Conservation (phyloP, 1,140 invertebrate genomes). For the Dufourea novaeangliae region DNA sequence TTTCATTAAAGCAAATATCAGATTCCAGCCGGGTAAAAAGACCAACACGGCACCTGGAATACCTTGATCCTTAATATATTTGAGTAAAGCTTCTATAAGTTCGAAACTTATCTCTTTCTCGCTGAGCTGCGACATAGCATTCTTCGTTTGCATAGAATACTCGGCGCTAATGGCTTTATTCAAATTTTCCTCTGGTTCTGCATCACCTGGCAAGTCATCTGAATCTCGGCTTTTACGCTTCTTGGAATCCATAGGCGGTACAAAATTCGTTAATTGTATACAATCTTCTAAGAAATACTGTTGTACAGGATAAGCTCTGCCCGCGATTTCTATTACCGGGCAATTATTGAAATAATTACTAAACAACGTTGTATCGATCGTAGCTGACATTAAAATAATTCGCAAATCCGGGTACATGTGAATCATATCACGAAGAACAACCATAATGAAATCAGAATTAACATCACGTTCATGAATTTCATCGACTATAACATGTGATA, state of each 20-base stretch:
- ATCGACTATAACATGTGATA: slow-evolving; percentile 96
- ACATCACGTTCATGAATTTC: slow-evolving; percentile 99
- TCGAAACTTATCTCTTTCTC: slow-evolving; percentile 97
- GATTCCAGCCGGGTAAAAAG: slow-evolving; percentile 97
- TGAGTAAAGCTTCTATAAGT: slow-evolving; percentile 91
- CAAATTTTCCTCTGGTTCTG: slow-evolving; percentile 89
- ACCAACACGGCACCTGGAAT: slow-evolving; percentile 93
- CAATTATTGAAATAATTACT: slow-evolving; percentile 95
- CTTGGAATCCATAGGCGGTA: slow-evolving; percentile 86
- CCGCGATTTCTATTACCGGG: slow-evolving; percentile 90
- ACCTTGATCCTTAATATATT: slow-evolving; percentile 88
- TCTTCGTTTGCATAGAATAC: slow-evolving; percentile 83
- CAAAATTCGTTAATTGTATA: slow-evolving; percentile 90
- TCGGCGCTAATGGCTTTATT: slow-evolving; percentile 84
- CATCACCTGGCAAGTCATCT: slow-evolving; percentile 85
- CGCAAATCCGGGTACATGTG: slow-evolving; percentile 93
- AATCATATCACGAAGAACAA: slow-evolving; percentile 95
- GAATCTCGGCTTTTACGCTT: slow-evolving; percentile 86
- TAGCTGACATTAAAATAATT: slow-evolving; percentile 98
- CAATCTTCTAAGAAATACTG: slow-evolving; percentile 96
- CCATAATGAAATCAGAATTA: slow-evolving; percentile 97
- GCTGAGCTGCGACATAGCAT: slow-evolving; percentile 88
- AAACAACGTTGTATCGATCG: slow-evolving; percentile 96
- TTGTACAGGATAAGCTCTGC: slow-evolving; percentile 90
- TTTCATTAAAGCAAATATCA: slow-evolving; percentile 96